These are phyloP conservation scores for Chrysopa pallens DNA, from an alignment of 1,140 invertebrate genomes.

Conservation along the genomic window DNA sequence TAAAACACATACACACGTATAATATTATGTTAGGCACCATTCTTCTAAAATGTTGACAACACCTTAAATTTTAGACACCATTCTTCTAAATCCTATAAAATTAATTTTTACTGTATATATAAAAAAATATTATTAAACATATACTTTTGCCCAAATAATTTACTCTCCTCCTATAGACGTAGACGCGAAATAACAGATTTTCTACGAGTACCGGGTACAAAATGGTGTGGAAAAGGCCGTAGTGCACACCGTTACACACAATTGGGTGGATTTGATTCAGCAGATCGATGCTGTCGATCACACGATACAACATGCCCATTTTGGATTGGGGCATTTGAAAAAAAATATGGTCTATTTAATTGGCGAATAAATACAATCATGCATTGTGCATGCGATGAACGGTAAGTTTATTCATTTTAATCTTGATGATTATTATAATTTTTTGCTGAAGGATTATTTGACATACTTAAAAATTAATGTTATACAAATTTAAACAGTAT, in stretches of 20 bases:
- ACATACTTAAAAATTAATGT: too few relatives aligned
- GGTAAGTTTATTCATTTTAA: slow-evolving; percentile 34
- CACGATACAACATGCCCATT: slow-evolving; percentile 68
- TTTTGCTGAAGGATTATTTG: too few relatives aligned
- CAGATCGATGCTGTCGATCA: slow-evolving; percentile 66
- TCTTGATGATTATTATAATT: too few relatives aligned
- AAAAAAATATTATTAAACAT: too few relatives aligned
- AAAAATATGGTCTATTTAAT: slow-evolving; percentile 66
- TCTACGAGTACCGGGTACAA: slow-evolving; percentile 59
- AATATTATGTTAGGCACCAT: too few relatives aligned
- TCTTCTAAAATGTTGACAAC: background rate
- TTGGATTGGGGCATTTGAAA: slow-evolving; percentile 57
- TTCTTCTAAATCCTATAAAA: too few relatives aligned
- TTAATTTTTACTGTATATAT: too few relatives aligned
- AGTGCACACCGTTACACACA: slow-evolving; percentile 53
- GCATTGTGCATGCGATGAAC: slow-evolving; percentile 75
- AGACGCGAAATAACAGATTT: slow-evolving; percentile 37
- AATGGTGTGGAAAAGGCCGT: slow-evolving; percentile 75
- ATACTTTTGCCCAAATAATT: background rate
- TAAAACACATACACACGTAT: too few relatives aligned
- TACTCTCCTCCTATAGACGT: slow-evolving; percentile 11
- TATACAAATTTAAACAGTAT: too few relatives aligned
- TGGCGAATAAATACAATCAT: slow-evolving; percentile 69
- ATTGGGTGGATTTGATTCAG: slow-evolving; percentile 53
- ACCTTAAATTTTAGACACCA: too few relatives aligned